phyloP scores from a whole-genome alignment of 2,113 vertebrate species.

The Ramphastos sulfuratus region DNA sequence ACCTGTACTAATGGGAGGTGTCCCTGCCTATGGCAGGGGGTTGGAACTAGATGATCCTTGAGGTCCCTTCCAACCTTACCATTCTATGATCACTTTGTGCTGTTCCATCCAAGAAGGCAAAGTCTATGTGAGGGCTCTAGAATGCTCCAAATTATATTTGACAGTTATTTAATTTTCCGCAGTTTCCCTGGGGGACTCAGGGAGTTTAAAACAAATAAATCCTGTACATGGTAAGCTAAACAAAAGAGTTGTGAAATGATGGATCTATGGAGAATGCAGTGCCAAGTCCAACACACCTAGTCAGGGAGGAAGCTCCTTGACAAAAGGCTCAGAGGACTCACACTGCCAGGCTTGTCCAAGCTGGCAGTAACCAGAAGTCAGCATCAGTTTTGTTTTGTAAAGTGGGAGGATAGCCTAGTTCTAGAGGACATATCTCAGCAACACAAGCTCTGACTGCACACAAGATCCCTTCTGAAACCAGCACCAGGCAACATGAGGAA shows the following conservation, averaged over 20 bases:
- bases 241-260: not conserved
- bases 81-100: not conserved
- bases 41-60: no score
- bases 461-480: not conserved
- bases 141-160: not conserved
- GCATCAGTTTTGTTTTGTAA: not conserved
- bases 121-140: not conserved
- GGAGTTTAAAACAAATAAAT: not conserved
- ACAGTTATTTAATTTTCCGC: not conserved
- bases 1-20: no score
- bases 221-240: not conserved
- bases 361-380: not conserved
- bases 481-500: rapidly evolving
- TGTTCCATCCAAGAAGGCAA: not conserved
- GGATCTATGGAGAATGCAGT: not conserved
- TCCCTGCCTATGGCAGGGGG: no score
- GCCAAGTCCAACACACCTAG: not conserved
- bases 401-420: no score
- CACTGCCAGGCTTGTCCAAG: not conserved
- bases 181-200: not conserved
- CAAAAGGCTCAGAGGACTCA: not conserved
- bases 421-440: not conserved
- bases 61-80: no score
- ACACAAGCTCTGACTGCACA: not conserved
- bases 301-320: not conserved